A percentile compares a stretch with the other conserved stretches of the same genome.
Conservation (phyloP, 2,888 invertebrate genomes). For the Caenorhabditis japonica region DNA sequence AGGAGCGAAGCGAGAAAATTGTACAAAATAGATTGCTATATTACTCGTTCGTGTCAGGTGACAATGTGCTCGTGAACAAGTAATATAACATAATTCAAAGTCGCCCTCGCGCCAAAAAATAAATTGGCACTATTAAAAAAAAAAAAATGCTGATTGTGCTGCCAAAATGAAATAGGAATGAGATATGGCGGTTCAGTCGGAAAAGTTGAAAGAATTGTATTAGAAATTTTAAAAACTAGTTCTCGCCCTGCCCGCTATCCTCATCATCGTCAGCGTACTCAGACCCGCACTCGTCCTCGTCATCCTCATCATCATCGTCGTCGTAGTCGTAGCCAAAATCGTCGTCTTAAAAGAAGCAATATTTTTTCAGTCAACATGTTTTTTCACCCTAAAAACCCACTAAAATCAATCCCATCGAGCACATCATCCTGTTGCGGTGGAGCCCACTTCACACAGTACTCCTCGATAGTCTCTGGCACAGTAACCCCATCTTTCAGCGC, state of each 20-base stretch:
- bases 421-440: constrained; percentile 88
- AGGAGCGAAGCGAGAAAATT: too few relatives aligned
- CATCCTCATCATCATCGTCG: constrained; percentile 63
- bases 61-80: too few relatives aligned
- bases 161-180: too few relatives aligned
- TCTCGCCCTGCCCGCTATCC: constrained; percentile 76
- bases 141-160: too few relatives aligned
- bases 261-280: constrained; percentile 68
- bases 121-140: too few relatives aligned
- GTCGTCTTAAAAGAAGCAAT: constrained; percentile 51
- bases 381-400: constrained; percentile 82
- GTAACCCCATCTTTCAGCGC: constrained; percentile 96
- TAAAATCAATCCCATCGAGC: constrained; percentile 94
- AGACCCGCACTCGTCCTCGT: constrained; percentile 47
- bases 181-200: too few relatives aligned
- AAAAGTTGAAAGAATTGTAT: too few relatives aligned
- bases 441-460: constrained; percentile 92
- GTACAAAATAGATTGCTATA: too few relatives aligned
- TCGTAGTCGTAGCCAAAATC: constrained; percentile 57
- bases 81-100: too few relatives aligned
- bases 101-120: too few relatives aligned
- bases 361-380: too few relatives aligned
- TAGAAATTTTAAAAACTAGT: constrained; percentile 54
- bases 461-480: constrained; percentile 96
- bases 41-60: too few relatives aligned